Percentiles rank a stretch among this genome's conserved stretches.
These are phyloP conservation scores for Ormyrus nitidulus DNA, from an alignment of 2,888 invertebrate genomes.

Conservation along the genomic window DNA sequence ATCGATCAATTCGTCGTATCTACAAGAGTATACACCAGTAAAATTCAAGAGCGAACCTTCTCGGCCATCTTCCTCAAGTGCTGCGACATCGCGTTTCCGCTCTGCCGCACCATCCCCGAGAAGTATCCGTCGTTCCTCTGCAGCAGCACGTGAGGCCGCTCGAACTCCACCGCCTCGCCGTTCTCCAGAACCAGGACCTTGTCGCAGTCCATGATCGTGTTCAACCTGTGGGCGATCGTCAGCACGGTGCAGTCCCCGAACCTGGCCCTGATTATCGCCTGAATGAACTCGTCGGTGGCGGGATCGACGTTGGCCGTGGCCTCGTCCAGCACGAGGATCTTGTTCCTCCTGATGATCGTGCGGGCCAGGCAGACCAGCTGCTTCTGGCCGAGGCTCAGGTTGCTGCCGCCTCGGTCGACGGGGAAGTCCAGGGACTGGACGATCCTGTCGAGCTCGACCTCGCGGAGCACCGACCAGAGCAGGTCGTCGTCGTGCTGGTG, in stretches of 20 bases:
- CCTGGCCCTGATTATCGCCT: conserved; percentile 87
- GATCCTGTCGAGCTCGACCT: conserved; percentile 85
- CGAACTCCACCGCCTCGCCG: conserved; percentile 84
- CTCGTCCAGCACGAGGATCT: conserved; percentile 90
- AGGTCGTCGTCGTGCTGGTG: conserved; percentile 83
- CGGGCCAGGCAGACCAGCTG: conserved; percentile 91
- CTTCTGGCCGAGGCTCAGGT: conserved; percentile 92
- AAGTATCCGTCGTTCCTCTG: conserved; percentile 79
- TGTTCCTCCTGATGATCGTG: conserved; percentile 87
- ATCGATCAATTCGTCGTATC: too few species aligned
- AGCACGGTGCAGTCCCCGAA: conserved; percentile 90
- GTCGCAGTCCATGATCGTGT: conserved; percentile 96
- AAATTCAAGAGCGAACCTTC: too few species aligned
- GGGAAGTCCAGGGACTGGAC: conserved; percentile 79
- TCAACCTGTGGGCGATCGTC: conserved; percentile 92
- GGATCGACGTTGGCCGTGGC: conserved; percentile 95
- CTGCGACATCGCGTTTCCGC: conserved; percentile 77
- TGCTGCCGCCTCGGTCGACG: conserved; percentile 80
- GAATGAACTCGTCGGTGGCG: conserved; percentile 87
- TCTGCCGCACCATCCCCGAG: conserved; percentile 83
- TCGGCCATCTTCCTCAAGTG: neutral
- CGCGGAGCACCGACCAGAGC: conserved; percentile 86
- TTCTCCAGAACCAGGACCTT: conserved; percentile 90
- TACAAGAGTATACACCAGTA: too few species aligned
- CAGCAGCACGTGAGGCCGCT: conserved; percentile 82